Percentiles rank a stretch among this genome's conserved stretches.
phyloP scores from a whole-genome alignment of 2,797 vertebrate species.

The Pseudopleuronectes americanus region DNA sequence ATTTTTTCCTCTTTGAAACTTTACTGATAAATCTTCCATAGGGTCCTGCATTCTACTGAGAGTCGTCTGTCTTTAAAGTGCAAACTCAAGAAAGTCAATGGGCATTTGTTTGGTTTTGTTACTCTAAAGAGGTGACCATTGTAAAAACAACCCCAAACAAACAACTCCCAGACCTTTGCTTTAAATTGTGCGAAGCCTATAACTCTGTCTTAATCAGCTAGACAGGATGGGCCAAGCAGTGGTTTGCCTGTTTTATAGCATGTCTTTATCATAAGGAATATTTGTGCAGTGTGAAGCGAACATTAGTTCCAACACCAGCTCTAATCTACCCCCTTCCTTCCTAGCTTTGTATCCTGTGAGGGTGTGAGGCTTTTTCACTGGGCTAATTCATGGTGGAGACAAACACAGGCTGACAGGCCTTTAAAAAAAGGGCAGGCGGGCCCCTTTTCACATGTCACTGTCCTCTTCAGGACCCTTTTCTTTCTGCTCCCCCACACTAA shows the following conservation, averaged over 20 bases:
- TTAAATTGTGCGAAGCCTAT: conserved; percentile 42
- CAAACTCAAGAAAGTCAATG: conserved; percentile 53
- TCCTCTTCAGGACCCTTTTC: conserved; percentile 64
- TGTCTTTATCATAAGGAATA: conserved; percentile 73
- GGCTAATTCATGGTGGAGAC: conserved; percentile 74
- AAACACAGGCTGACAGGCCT: conserved; percentile 73
- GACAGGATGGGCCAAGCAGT: conserved; percentile 52
- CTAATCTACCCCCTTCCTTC: conserved; percentile 77
- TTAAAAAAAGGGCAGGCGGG: conserved; percentile 61
- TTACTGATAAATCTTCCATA: conserved; percentile 5
- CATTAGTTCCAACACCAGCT: conserved; percentile 59
- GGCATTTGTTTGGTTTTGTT: conserved; percentile 62
- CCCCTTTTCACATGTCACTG: conserved; percentile 74
- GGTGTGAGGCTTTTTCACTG: conserved; percentile 68
- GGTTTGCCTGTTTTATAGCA: conserved; percentile 62
- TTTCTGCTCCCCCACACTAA: conserved; percentile 48
- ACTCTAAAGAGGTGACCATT: conserved; percentile 32
- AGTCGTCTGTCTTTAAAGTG: conserved; percentile 32
- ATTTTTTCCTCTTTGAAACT: neutral
- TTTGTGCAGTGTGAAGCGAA: conserved; percentile 77
- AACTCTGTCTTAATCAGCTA: conserved; percentile 62
- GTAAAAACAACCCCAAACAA: conserved; percentile 7
- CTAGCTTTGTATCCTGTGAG: conserved; percentile 75
- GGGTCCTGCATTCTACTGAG: conserved; percentile 10
- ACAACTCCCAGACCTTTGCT: conserved; percentile 32